Percentiles rank a stretch among this genome's conserved stretches.
phyloP scores from a whole-genome alignment of 2,113 vertebrate species.

The Maylandia zebra region DNA sequence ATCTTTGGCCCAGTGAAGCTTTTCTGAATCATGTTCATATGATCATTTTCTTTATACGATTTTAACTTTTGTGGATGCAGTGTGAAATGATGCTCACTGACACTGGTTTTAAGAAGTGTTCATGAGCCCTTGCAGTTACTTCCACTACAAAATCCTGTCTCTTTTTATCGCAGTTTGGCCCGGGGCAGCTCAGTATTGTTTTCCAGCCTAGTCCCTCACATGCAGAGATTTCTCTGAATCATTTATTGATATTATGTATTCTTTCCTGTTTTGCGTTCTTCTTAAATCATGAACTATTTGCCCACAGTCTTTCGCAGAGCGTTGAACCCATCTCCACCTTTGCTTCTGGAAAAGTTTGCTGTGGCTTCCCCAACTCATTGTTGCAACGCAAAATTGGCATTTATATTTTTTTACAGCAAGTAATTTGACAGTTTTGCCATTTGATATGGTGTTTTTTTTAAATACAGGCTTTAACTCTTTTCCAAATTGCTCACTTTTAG shows the following conservation, averaged over 20 bases:
- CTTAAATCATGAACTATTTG: not conserved
- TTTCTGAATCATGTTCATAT: not conserved
- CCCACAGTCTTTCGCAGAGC: not conserved
- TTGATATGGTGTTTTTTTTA: accelerated
- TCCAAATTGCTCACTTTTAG: not conserved
- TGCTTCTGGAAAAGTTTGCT: not conserved
- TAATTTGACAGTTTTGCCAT: not conserved
- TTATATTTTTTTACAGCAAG: not conserved
- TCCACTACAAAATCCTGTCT: not conserved
- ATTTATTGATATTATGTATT: not conserved
- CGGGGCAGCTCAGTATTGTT: not conserved
- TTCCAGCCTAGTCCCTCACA: not conserved
- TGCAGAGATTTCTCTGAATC: not conserved
- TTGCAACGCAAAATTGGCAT: not conserved
- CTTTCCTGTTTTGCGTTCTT: not conserved
- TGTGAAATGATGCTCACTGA: not conserved
- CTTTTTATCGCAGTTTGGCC: not conserved
- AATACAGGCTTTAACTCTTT: not conserved
- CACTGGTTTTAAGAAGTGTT: not conserved
- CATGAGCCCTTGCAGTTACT: not conserved
- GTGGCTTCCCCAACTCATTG: not conserved
- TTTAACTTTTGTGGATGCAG: not conserved
- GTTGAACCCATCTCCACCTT: not conserved
- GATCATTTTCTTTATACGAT: not conserved
- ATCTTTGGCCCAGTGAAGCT: not conserved